Percentiles rank a stretch among this genome's conserved stretches.
These are phyloP conservation scores for Peromyscus maniculatus DNA, from an alignment of 2,113 vertebrate genomes.

Conservation along the genomic window DNA sequence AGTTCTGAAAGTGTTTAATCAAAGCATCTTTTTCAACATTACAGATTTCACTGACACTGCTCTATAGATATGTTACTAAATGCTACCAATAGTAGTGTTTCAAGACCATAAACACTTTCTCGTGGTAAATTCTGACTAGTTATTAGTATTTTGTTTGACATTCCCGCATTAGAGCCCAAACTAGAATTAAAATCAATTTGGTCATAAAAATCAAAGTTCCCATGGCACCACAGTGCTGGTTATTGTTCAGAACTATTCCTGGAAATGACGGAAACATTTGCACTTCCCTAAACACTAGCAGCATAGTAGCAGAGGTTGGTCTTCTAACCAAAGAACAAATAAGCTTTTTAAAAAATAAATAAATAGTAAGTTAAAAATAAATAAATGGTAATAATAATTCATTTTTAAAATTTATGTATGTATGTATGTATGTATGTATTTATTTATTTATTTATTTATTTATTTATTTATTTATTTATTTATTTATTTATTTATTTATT, in stretches of 20 bases:
- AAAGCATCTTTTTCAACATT: slow-evolving; percentile 39
- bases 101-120: slow-evolving; percentile 24
- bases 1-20: slow-evolving; percentile 38
- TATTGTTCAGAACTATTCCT: slow-evolving; percentile 43
- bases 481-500: not conserved
- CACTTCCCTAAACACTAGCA: slow-evolving; percentile 29
- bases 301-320: slow-evolving; percentile 10
- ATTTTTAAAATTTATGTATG: too few relatives aligned
- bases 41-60: slow-evolving; percentile 10
- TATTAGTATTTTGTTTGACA: slow-evolving; percentile 44
- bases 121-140: not conserved
- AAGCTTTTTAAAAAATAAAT: not conserved
- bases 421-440: too few relatives aligned
- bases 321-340: slow-evolving; percentile 27
- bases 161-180: slow-evolving; percentile 42
- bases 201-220: slow-evolving; percentile 54
- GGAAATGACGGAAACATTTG: not conserved
- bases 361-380: too few relatives aligned
- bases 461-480: too few relatives aligned
- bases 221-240: not conserved
- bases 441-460: too few relatives aligned
- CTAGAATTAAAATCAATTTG: slow-evolving; percentile 65
- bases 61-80: slow-evolving; percentile 49
- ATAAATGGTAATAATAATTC: too few relatives aligned
- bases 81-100: slow-evolving; percentile 9